phyloP scores from a whole-genome alignment of 2,797 vertebrate genomes.

The Lepus townsendii region DNA sequence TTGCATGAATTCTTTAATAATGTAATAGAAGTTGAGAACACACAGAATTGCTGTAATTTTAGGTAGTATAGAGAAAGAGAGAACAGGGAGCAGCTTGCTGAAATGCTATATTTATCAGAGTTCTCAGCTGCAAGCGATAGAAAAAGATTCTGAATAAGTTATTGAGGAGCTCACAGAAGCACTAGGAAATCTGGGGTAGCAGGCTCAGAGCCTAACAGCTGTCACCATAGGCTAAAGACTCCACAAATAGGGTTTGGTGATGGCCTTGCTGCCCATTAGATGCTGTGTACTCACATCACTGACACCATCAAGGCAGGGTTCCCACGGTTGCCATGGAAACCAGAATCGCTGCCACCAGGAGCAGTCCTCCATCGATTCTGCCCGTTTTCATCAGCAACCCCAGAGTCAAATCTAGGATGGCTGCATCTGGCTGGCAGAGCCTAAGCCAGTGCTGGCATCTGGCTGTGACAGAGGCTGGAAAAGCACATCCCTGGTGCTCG shows the following conservation, averaged over 20 bases:
- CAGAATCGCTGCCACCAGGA: neutral
- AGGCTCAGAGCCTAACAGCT: constrained; percentile 45
- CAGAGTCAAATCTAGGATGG: neutral
- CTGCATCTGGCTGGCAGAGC: neutral
- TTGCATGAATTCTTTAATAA: constrained; percentile 29
- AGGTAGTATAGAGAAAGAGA: neutral
- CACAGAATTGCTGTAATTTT: neutral
- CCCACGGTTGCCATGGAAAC: neutral
- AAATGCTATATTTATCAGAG: neutral
- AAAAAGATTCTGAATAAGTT: constrained; percentile 26
- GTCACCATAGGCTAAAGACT: neutral
- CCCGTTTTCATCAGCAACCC: neutral
- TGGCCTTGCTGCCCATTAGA: neutral
- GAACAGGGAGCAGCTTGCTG: constrained; percentile 17
- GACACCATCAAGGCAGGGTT: neutral
- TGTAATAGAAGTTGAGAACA: constrained; percentile 25
- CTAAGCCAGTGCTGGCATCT: neutral
- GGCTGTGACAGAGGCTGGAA: neutral
- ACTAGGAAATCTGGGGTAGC: constrained; percentile 32
- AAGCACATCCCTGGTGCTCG: neutral
- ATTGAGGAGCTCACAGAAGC: constrained; percentile 40
- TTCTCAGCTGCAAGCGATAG: too few species aligned
- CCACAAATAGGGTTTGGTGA: constrained; percentile 4
- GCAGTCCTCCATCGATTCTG: neutral
- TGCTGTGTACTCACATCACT: neutral